Conservation (phyloP, 1,140 invertebrate genomes). For the Camponotus vicinus region DNA sequence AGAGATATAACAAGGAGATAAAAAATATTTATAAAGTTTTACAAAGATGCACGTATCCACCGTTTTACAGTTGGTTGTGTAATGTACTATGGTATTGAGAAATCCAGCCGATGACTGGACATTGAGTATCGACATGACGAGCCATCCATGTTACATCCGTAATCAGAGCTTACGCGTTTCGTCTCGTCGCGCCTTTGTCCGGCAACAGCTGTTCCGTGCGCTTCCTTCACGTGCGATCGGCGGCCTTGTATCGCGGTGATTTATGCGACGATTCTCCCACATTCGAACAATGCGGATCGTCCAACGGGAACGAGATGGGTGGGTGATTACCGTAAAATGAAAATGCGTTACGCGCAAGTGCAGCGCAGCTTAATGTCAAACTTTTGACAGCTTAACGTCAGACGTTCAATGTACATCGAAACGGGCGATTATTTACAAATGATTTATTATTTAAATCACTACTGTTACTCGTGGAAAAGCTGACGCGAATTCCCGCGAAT, state of each 20-base stretch:
- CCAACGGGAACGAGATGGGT: slow-evolving; percentile 15
- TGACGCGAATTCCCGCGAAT: neutral
- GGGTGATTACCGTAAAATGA: slow-evolving; percentile 10
- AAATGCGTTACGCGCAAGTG: slow-evolving; percentile 10
- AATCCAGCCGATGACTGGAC: slow-evolving; percentile 23
- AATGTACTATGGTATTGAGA: neutral
- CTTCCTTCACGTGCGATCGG: slow-evolving; percentile 31
- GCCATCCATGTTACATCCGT: slow-evolving; percentile 9
- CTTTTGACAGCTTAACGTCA: neutral
- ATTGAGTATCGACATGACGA: slow-evolving; percentile 31
- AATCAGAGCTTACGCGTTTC: slow-evolving; percentile 34
- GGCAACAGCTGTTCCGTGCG: slow-evolving; percentile 48
- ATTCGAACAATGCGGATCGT: slow-evolving; percentile 14
- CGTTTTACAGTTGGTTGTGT: neutral
- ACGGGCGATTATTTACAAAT: neutral
- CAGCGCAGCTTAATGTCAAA: neutral
- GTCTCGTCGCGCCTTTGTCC: slow-evolving; percentile 42
- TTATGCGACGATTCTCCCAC: slow-evolving; percentile 39
- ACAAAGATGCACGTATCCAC: neutral
- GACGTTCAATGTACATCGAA: neutral
- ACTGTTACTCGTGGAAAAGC: neutral
- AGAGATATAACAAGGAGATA: neutral
- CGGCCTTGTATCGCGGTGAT: slow-evolving; percentile 50
- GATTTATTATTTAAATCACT: no score
- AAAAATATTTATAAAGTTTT: neutral